phyloP scores from a whole-genome alignment of 2,797 vertebrate species.

The Vireo griseus region DNA sequence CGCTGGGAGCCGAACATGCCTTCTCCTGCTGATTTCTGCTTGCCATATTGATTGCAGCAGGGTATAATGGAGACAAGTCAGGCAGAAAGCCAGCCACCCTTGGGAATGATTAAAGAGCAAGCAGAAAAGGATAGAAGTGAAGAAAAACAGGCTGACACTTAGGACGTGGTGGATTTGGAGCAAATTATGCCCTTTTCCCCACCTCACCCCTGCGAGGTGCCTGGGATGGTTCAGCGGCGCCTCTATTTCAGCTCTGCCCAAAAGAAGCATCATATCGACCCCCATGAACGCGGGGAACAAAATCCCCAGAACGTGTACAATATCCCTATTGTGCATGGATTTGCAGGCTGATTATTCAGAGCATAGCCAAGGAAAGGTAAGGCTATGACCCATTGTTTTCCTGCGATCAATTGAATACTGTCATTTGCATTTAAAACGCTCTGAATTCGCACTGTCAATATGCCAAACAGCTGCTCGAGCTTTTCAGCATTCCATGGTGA shows the following conservation, averaged over 20 bases:
- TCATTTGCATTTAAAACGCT: slow-evolving; percentile 74
- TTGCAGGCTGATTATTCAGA: slow-evolving; percentile 60
- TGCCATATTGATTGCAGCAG: slow-evolving; percentile 62
- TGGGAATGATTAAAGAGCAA: slow-evolving; percentile 58
- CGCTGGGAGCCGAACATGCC: slow-evolving; percentile 39
- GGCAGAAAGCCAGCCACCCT: slow-evolving; percentile 61
- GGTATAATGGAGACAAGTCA: slow-evolving; percentile 61
- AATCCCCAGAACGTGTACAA: slow-evolving; percentile 39
- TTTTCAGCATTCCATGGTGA: slow-evolving; percentile 78
- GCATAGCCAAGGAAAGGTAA: slow-evolving; percentile 55
- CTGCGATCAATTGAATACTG: slow-evolving; percentile 72
- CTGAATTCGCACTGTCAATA: slow-evolving; percentile 71
- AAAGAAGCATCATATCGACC: not conserved
- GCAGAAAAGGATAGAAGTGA: slow-evolving; percentile 23
- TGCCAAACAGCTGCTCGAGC: slow-evolving; percentile 80
- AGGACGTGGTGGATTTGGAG: slow-evolving; percentile 1
- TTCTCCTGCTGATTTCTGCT: slow-evolving; percentile 57
- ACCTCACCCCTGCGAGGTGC: not conserved
- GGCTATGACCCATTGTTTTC: slow-evolving; percentile 56
- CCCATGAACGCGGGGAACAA: not conserved
- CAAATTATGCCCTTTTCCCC: slow-evolving; percentile 5
- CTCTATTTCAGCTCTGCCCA: not conserved
- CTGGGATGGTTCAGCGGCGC: not conserved
- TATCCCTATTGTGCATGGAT: slow-evolving; percentile 53
- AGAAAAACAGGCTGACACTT: slow-evolving; percentile 39